phyloP scores from a whole-genome alignment of 2,113 vertebrate genomes.

The Indicator indicator region DNA sequence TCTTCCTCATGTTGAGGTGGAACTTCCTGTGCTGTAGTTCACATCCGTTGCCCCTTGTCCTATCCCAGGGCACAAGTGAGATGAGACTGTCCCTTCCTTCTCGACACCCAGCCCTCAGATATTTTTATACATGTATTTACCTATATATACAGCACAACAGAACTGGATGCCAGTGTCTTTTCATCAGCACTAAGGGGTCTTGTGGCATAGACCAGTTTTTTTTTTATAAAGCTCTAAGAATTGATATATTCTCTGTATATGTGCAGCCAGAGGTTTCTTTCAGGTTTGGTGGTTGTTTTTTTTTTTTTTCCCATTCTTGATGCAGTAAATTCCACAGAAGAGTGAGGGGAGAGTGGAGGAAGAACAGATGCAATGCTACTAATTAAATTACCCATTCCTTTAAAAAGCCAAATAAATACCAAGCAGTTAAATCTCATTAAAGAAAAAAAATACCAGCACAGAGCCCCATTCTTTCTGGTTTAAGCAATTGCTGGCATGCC shows the following conservation, averaged over 20 bases:
- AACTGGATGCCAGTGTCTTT: neutral
- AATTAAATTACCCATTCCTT: conserved; percentile 27
- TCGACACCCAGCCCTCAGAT: no score
- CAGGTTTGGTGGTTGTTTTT: neutral
- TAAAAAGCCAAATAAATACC: neutral
- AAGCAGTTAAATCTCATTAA: neutral
- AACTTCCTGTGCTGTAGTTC: no score
- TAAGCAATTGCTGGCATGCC: neutral
- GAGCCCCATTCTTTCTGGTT: neutral
- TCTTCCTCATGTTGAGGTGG: no score
- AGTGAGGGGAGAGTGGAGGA: neutral
- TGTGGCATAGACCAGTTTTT: neutral
- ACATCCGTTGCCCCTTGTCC: no score
- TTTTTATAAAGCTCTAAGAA: neutral
- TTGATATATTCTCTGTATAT: neutral
- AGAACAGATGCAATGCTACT: neutral
- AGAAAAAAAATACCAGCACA: neutral
- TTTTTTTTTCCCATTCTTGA: neutral
- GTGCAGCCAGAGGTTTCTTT: neutral
- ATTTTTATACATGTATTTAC: no score
- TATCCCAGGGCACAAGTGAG: no score
- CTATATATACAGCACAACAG: neutral
- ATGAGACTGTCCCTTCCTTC: no score
- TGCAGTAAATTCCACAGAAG: neutral
- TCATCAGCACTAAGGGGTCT: neutral